A percentile compares a stretch with the other conserved stretches of the same genome.
Conservation (phyloP, 2,888 invertebrate species). For the Rotaria magnacalcarata region DNA sequence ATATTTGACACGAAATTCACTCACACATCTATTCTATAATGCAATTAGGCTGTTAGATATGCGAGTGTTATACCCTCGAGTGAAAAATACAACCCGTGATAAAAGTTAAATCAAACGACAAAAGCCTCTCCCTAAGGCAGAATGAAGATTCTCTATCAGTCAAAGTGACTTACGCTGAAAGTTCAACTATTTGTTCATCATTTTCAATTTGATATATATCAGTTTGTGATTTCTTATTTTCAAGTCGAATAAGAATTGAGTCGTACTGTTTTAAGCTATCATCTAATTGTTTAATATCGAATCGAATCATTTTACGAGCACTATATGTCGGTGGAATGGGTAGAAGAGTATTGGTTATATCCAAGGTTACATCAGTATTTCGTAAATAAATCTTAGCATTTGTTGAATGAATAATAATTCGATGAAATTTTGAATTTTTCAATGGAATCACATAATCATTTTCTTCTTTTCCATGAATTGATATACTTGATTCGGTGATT, state of each 20-base stretch:
- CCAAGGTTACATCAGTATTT: not conserved
- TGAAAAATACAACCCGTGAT: too few species aligned
- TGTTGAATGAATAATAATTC: not conserved
- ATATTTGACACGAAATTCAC: too few species aligned
- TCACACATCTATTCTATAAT: too few species aligned
- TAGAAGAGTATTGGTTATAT: not conserved
- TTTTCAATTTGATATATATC: not conserved
- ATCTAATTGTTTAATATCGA: not conserved
- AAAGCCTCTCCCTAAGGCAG: too few species aligned
- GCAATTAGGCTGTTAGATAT: too few species aligned
- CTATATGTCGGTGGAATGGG: conserved; percentile 17
- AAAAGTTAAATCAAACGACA: too few species aligned
- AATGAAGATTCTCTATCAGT: not conserved
- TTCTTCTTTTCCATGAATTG: not conserved
- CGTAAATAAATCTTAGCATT: not conserved
- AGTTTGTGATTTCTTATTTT: not conserved
- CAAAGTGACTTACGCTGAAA: not conserved
- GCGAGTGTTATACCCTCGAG: too few species aligned
- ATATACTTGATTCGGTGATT: not conserved
- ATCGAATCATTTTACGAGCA: conserved; percentile 2
- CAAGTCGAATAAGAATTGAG: not conserved
- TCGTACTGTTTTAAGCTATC: not conserved
- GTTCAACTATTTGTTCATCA: not conserved
- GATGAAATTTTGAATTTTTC: conserved; percentile 7
- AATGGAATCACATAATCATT: conserved; percentile 3